These are phyloP conservation scores for Caenorhabditis japonica DNA, from an alignment of 2,888 invertebrate genomes.

Conservation along the genomic window DNA sequence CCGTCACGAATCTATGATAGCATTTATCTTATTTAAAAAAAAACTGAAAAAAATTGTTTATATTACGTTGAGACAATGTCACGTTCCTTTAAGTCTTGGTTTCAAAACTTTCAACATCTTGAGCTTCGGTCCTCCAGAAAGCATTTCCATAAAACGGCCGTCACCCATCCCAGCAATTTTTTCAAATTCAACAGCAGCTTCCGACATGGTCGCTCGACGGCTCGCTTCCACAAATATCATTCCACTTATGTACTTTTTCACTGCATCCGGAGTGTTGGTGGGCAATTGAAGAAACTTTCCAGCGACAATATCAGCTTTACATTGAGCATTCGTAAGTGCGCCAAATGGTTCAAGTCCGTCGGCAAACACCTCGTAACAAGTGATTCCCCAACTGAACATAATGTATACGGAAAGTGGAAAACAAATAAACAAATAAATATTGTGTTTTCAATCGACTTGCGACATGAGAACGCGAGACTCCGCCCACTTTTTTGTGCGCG, in stretches of 20 bases:
- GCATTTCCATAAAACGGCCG: neutral
- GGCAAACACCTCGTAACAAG: slow-evolving; percentile 50
- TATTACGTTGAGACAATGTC: no score
- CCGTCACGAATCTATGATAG: no score
- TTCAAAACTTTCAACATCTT: no score
- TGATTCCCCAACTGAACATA: slow-evolving; percentile 49
- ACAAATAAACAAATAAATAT: no score
- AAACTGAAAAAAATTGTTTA: no score
- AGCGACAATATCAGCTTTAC: slow-evolving; percentile 18
- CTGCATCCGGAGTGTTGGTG: slow-evolving; percentile 30
- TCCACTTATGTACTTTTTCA: slow-evolving; percentile 26
- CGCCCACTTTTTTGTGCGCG: no score
- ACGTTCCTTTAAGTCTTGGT: no score
- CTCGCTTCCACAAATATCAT: slow-evolving; percentile 26
- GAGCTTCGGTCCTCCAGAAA: no score
- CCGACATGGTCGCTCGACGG: slow-evolving; percentile 19
- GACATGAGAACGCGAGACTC: no score
- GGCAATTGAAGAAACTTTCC: slow-evolving; percentile 39
- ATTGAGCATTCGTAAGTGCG: slow-evolving; percentile 35
- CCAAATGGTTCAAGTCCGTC: slow-evolving; percentile 51
- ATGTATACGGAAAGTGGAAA: no score
- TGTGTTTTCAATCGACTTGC: no score
- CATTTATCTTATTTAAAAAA: no score
- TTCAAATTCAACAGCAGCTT: slow-evolving; percentile 18
- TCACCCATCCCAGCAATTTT: slow-evolving; percentile 7